Base-by-base conservation (phyloP, 2,888 invertebrate genomes). In the Mellilla xanthometata region DNA sequence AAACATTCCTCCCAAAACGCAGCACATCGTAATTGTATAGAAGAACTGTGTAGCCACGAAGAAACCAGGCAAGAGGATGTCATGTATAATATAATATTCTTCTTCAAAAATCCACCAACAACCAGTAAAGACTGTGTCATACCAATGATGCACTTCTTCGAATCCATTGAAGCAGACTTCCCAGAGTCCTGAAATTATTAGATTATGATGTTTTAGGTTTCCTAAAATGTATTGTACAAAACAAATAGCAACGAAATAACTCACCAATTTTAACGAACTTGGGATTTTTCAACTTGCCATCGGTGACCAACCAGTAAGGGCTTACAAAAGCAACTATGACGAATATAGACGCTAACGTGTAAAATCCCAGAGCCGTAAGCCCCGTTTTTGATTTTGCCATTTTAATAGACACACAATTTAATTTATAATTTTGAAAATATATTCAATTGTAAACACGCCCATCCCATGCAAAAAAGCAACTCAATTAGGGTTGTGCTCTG, bases 31-130 rank as follows among this genome's bases (percentile, higher is more conserved):
- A 28, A 98, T 85, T 0, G 98, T 97, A 73, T 96, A 97, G 89
- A 98, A 97, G 56, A 98, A 95, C 76, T 99, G 98, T 0, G 97
- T 97, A 0, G 96, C 95, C 42, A 98, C 94, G 69, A 98, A 98
- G 88, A 98, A 99, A 8, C 95, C 94, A 39, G 97, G 97, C 60
- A 97, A 83, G 2, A 99, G 86, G 65, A 97, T 95, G 62, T 97
- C 95, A 66, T 96, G 95, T 57, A 99, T 96, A 46, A 97, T 97
- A 72, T 97, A 97, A 76, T 97, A 98, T 83, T 99, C 98, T 77
- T 97, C 98, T 81, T 98, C 97, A 70, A 98, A 97, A 49, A 99
- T 95, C 97, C 98, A 99, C 96, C 97, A 97, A 72, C 99, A 99
- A 0, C 96, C 97, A 9, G 90, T 92, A 65, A 97, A 97, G 39